Conservation (phyloP, 2,888 invertebrate genomes). For the Romanomermis culicivorax region DNA sequence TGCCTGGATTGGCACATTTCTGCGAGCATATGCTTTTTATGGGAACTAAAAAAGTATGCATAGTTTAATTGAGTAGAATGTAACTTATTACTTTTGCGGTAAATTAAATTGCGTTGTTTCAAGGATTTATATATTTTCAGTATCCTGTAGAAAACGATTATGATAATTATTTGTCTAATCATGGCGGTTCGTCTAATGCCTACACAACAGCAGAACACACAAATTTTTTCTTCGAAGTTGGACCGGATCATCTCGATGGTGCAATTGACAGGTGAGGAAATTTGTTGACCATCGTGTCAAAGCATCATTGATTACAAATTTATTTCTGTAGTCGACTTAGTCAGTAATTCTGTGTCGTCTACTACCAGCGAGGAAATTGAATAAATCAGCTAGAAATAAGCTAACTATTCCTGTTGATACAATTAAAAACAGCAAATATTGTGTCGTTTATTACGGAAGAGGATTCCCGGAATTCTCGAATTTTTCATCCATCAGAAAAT, state of each 20-base stretch:
- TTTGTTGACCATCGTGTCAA: no score
- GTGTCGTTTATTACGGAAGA: no score
- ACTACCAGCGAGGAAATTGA: no score
- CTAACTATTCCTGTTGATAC: no score
- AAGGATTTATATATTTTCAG: constrained; percentile 19
- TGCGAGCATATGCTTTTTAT: constrained; percentile 97
- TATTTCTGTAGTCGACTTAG: no score
- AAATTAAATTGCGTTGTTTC: constrained; percentile 5
- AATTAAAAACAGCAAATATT: no score
- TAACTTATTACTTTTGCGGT: neutral
- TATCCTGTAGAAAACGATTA: constrained; percentile 73
- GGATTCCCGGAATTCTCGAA: no score
- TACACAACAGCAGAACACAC: constrained; percentile 71
- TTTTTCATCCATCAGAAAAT: no score
- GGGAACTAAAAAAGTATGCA: constrained; percentile 54
- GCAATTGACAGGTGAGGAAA: constrained; percentile 67
- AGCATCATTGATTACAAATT: neutral
- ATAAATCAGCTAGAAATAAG: no score
- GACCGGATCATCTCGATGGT: constrained; percentile 51
- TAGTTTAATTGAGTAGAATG: no score
- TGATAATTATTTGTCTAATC: constrained; percentile 50
- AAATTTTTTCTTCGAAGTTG: constrained; percentile 71
- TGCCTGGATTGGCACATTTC: constrained; percentile 87
- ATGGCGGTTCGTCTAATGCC: constrained; percentile 73
- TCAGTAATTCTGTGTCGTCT: no score